Conservation (phyloP, 2,797 vertebrate genomes). For the Podarcis siculus region DNA sequence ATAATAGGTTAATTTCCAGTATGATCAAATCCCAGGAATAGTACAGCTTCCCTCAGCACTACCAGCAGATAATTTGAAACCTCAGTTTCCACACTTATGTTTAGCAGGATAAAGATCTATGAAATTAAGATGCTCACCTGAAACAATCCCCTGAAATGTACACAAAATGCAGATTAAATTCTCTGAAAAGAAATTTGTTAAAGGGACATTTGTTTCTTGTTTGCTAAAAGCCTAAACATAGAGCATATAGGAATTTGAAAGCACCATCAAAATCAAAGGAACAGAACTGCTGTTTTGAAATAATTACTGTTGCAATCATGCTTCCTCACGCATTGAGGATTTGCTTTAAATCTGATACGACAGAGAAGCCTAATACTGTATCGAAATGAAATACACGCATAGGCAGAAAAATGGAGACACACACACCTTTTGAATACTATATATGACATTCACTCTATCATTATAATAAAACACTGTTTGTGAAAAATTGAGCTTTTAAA, state of each 20-base stretch:
- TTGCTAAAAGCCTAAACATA: conserved; percentile 1
- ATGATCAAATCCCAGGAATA: neutral
- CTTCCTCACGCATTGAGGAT: conserved; percentile 10
- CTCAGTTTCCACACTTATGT: neutral
- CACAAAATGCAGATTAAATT: accelerated
- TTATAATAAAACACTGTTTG: conserved; percentile 34
- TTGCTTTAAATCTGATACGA: conserved; percentile 46
- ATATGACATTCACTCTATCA: conserved; percentile 12
- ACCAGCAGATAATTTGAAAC: conserved; percentile 22
- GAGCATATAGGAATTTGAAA: conserved; percentile 29
- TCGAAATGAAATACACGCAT: conserved; percentile 55
- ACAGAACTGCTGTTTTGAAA: conserved; percentile 29
- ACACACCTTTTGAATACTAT: conserved; percentile 37
- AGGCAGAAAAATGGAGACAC: conserved; percentile 35
- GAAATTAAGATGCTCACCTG: conserved; percentile 6
- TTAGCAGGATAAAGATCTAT: neutral
- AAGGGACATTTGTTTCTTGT: conserved; percentile 12
- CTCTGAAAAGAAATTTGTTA: neutral
- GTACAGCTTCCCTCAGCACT: neutral
- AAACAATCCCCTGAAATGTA: neutral
- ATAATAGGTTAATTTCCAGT: neutral
- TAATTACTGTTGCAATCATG: conserved; percentile 51
- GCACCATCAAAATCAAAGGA: neutral
- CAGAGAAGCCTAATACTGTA: conserved; percentile 38
- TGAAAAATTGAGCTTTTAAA: neutral